Evolutionary conservation across 1,140 invertebrate species (phyloP).

Genomic region (Drosophila kepulauana): DNA sequence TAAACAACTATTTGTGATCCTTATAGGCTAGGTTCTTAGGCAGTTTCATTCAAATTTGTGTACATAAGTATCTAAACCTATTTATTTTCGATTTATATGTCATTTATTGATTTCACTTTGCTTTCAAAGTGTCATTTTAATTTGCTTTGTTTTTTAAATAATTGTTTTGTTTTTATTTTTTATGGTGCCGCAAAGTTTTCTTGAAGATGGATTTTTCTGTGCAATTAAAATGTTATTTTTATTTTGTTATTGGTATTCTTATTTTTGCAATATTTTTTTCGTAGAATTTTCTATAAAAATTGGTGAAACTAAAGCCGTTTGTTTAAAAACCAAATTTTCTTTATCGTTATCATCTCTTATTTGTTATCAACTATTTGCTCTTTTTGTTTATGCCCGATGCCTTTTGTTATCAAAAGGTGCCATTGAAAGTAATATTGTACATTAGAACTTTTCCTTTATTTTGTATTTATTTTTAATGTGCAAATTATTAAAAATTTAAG

Average conservation of each 20-base stretch:
- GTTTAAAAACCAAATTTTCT: conserved; percentile 54
- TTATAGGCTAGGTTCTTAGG: conserved; percentile 74
- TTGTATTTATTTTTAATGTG: conserved; percentile 53
- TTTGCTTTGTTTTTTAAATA: not conserved
- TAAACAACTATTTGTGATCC: conserved; percentile 70
- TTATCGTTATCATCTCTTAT: conserved; percentile 52
- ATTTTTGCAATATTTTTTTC: conserved; percentile 22
- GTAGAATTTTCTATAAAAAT: conserved; percentile 48
- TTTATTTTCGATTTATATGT: conserved; percentile 54
- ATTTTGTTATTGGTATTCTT: conserved; percentile 51
- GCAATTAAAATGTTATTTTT: conserved; percentile 72
- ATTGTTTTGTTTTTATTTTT: not conserved
- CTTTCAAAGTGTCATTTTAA: conserved; percentile 10
- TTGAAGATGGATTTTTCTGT: conserved; percentile 58
- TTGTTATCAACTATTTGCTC: conserved; percentile 67
- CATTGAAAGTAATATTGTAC: conserved; percentile 63
- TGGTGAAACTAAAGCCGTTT: conserved; percentile 71
- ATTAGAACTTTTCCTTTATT: conserved; percentile 31
- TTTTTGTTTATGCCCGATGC: conserved; percentile 45
- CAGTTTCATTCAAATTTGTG: conserved; percentile 82
- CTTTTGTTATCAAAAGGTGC: conserved; percentile 65
- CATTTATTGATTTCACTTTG: conserved; percentile 54
- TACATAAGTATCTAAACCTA: conserved; percentile 49
- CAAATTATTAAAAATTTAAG: conserved; percentile 68
- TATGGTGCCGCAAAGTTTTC: conserved; percentile 66